phyloP scores from a whole-genome alignment of 2,113 vertebrate species.

The Australoheros scitulus region DNA sequence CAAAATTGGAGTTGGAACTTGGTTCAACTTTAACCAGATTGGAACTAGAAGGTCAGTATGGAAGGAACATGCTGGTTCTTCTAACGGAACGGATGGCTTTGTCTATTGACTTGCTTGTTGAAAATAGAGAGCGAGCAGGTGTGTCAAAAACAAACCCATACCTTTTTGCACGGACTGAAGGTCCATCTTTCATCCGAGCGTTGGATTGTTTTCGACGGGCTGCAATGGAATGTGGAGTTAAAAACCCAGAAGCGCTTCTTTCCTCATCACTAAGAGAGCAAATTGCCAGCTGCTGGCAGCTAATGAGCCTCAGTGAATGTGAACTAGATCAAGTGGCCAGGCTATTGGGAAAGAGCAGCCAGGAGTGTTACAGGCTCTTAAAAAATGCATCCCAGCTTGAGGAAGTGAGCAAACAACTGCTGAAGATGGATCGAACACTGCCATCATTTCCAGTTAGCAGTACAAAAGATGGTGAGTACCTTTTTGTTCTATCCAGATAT shows the following conservation, averaged over 20 bases:
- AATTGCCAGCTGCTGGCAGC: constrained; percentile 73
- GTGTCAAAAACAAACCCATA: constrained; percentile 71
- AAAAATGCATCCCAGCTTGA: constrained; percentile 59
- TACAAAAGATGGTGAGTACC: constrained; percentile 53
- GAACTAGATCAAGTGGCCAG: constrained; percentile 65
- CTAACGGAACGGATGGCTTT: constrained; percentile 68
- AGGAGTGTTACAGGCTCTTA: constrained; percentile 58
- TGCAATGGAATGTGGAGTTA: constrained; percentile 68
- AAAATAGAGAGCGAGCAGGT: constrained; percentile 57
- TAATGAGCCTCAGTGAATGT: constrained; percentile 66
- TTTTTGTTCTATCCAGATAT: background rate
- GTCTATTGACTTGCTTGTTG: constrained; percentile 67
- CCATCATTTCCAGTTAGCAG: constrained; percentile 15
- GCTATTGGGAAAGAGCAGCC: constrained; percentile 46
- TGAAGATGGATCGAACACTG: constrained; percentile 60
- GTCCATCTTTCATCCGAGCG: constrained; percentile 71
- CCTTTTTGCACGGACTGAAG: constrained; percentile 76
- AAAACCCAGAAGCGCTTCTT: constrained; percentile 72
- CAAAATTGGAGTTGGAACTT: constrained; percentile 70
- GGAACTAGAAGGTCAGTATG: constrained; percentile 74
- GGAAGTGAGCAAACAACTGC: constrained; percentile 67
- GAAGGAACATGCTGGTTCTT: constrained; percentile 73
- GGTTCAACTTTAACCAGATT: constrained; percentile 61
- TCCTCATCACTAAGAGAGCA: constrained; percentile 70
- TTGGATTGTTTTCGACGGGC: constrained; percentile 72